Percentiles rank a stretch among this genome's conserved stretches.
Evolutionary conservation across 2,113 vertebrate species (phyloP).

Genomic region (Rutilus rutilus): DNA sequence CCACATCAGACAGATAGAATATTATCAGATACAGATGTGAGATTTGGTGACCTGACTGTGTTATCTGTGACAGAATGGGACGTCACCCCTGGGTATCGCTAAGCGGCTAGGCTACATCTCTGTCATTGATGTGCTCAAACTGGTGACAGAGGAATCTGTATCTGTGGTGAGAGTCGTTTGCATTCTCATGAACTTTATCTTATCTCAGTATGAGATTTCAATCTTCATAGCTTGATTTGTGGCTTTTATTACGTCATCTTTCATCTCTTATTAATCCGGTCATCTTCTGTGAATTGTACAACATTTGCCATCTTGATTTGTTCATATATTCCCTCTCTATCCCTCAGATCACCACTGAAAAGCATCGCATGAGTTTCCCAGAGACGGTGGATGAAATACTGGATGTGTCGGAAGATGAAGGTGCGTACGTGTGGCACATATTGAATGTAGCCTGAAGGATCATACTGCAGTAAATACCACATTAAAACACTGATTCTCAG

Average conservation of each 20-base stretch:
- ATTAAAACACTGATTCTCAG: slow-evolving; percentile 25
- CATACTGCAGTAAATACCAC: slow-evolving; percentile 2
- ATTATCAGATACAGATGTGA: slow-evolving; percentile 9
- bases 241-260: slow-evolving; percentile 6
- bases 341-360: slow-evolving; percentile 82
- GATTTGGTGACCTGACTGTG: slow-evolving; percentile 7
- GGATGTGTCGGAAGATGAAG: slow-evolving; percentile 98
- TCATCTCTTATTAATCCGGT: slow-evolving; percentile 5
- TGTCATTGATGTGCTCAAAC: slow-evolving; percentile 94
- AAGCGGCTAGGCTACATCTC: slow-evolving; percentile 96
- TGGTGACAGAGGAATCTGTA: slow-evolving; percentile 88
- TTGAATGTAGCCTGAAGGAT: not conserved
- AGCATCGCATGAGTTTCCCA: slow-evolving; percentile 95
- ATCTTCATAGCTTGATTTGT: slow-evolving; percentile 38
- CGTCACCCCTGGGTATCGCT: slow-evolving; percentile 93
- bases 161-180: slow-evolving; percentile 76
- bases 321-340: slow-evolving; percentile 28
- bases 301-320: not conserved
- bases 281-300: not conserved
- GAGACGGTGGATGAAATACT: slow-evolving; percentile 96
- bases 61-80: slow-evolving; percentile 83
- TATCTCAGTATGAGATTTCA: not conserved
- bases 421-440: slow-evolving; percentile 69
- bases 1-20: not conserved
- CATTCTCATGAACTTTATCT: not conserved